A percentile compares a stretch with the other conserved stretches of the same genome.
Conservation (phyloP, 2,888 invertebrate species). For the Heliconius aoede region DNA sequence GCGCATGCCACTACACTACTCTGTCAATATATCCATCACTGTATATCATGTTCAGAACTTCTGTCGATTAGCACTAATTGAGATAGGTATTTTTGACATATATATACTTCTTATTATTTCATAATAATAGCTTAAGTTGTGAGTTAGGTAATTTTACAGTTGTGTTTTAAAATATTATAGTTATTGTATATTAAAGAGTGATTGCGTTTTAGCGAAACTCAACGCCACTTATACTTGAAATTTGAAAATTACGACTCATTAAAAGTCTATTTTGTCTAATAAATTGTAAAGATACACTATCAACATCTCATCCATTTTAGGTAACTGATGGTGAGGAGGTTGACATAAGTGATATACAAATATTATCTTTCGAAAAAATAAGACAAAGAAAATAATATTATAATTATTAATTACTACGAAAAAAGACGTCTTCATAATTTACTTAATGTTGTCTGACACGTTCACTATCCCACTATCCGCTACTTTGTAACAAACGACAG, state of each 20-base stretch:
- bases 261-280: no score
- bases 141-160: background rate
- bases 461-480: background rate
- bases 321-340: no score
- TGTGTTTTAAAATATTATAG: background rate
- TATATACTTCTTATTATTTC: background rate
- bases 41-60: background rate
- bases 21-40: conserved; percentile 26
- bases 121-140: background rate
- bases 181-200: background rate
- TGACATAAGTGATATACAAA: background rate
- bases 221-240: background rate
- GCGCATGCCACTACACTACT: conserved; percentile 23
- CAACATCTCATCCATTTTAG: no score
- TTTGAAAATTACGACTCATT: background rate
- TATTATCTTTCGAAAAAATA: background rate
- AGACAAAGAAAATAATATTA: background rate
- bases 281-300: no score
- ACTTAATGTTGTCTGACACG: background rate
- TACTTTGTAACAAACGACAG: background rate
- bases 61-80: background rate
- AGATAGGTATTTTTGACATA: background rate
- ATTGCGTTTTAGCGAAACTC: background rate
- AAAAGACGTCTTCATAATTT: background rate
- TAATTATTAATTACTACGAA: background rate